Percentiles rank a stretch among this genome's conserved stretches.
phyloP scores from a whole-genome alignment of 2,113 vertebrate genomes.

The Rhinoptilus africanus region DNA sequence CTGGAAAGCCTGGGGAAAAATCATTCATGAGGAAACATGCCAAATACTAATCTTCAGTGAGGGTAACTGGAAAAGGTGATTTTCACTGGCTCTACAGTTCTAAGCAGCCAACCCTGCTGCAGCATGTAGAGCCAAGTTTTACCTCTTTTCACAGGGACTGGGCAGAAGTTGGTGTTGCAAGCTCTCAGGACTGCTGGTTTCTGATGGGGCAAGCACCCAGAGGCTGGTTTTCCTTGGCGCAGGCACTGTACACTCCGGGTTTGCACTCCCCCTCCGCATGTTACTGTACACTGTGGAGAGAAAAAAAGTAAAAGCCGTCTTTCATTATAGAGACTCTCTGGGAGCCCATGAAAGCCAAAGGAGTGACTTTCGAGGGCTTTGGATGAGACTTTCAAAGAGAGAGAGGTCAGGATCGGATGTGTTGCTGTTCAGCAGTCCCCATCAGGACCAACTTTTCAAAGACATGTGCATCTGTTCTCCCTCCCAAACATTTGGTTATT shows the following conservation, averaged over 20 bases:
- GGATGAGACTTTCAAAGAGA: background rate
- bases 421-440: background rate
- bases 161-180: conserved; percentile 95
- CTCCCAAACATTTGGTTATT: background rate
- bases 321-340: background rate
- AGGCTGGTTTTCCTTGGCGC: conserved; percentile 82
- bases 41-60: background rate
- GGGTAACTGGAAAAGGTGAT: background rate
- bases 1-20: background rate
- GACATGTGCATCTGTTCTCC: background rate
- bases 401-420: background rate
- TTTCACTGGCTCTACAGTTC: background rate
- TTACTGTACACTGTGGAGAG: conserved; percentile 88
- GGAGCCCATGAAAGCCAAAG: background rate
- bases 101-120: background rate
- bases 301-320: background rate
- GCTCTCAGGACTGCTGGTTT: conserved; percentile 86
- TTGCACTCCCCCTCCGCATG: conserved; percentile 94
- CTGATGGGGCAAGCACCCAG: conserved; percentile 83
- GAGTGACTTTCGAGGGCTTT: background rate
- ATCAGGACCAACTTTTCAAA: background rate
- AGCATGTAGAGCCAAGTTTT: background rate
- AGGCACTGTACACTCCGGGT: conserved; percentile 87
- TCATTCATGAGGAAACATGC: background rate
- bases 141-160: conserved; percentile 76